phyloP scores from a whole-genome alignment of 2,797 vertebrate species.

The Gymnopithys bicolor region DNA sequence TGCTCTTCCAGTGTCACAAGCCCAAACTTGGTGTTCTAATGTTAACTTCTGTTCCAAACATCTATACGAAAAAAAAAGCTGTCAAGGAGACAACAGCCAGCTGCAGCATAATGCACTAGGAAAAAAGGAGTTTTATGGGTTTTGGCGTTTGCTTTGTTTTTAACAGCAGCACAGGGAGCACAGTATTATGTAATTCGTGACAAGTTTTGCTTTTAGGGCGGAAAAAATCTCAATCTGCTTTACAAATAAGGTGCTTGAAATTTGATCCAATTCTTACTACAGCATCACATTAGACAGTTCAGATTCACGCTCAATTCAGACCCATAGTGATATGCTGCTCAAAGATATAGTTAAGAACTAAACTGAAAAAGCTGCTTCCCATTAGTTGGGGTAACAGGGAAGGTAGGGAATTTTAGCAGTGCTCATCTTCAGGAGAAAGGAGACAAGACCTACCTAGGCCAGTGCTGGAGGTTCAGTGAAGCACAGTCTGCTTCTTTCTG shows the following conservation, averaged over 20 bases:
- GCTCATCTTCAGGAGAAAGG: neutral
- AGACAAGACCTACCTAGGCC: neutral
- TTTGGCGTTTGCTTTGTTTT: neutral
- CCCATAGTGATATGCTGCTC: neutral
- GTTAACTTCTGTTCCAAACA: neutral
- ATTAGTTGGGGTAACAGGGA: neutral
- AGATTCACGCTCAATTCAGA: neutral
- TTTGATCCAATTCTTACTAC: neutral
- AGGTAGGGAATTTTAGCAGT: neutral
- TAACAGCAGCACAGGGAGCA: neutral
- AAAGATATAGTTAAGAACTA: neutral
- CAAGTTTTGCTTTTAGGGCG: neutral
- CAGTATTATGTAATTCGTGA: neutral
- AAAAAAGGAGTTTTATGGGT: neutral
- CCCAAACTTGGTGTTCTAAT: neutral
- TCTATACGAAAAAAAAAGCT: neutral
- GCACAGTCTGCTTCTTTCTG: neutral
- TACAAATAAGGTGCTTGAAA: constrained; percentile 13
- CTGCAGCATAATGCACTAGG: neutral
- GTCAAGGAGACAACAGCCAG: neutral
- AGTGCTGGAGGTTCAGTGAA: neutral
- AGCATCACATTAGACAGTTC: neutral
- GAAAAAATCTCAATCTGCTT: neutral
- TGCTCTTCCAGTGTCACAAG: neutral
- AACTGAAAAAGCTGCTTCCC: neutral